phyloP scores from a whole-genome alignment of 1,140 invertebrate genomes.

The Arctopsyche grandis region DNA sequence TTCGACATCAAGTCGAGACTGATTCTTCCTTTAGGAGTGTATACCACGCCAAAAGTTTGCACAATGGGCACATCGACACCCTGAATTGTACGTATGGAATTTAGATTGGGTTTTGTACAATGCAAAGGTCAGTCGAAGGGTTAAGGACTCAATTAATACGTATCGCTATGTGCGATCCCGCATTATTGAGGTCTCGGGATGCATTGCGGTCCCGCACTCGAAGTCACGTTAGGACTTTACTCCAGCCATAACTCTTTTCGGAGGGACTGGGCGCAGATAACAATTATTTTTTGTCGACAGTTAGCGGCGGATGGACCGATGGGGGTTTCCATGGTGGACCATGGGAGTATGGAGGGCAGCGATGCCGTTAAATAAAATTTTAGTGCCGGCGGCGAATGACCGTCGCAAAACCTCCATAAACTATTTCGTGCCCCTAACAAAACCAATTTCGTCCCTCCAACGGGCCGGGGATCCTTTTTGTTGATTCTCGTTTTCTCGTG shows the following conservation, averaged over 20 bases:
- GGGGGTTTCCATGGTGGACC: not conserved
- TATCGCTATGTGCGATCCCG: not conserved
- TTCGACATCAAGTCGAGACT: conserved; percentile 1
- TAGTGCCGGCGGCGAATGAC: conserved; percentile 43
- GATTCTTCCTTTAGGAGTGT: conserved; percentile 20
- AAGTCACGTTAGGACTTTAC: not conserved
- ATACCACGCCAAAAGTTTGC: too few species aligned
- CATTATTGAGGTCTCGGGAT: not conserved
- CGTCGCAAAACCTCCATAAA: conserved; percentile 51
- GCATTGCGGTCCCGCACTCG: not conserved
- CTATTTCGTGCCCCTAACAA: conserved; percentile 52
- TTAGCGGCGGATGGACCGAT: not conserved
- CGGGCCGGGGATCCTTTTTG: conserved; percentile 35
- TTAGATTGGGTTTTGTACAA: too few species aligned
- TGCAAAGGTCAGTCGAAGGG: too few species aligned
- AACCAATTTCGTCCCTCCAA: conserved; percentile 49
- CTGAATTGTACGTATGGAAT: too few species aligned
- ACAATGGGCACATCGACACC: too few species aligned
- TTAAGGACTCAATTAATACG: not conserved
- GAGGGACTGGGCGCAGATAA: not conserved
- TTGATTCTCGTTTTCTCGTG: conserved; percentile 44
- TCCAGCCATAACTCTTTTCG: not conserved
- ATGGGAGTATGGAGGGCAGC: too few species aligned
- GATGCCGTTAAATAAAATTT: conserved; percentile 52
- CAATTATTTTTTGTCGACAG: conserved; percentile 30